A percentile compares a stretch with the other conserved stretches of the same genome.
These are phyloP conservation scores for Drosophila demipolita DNA, from an alignment of 2,888 invertebrate genomes.

Conservation along the genomic window DNA sequence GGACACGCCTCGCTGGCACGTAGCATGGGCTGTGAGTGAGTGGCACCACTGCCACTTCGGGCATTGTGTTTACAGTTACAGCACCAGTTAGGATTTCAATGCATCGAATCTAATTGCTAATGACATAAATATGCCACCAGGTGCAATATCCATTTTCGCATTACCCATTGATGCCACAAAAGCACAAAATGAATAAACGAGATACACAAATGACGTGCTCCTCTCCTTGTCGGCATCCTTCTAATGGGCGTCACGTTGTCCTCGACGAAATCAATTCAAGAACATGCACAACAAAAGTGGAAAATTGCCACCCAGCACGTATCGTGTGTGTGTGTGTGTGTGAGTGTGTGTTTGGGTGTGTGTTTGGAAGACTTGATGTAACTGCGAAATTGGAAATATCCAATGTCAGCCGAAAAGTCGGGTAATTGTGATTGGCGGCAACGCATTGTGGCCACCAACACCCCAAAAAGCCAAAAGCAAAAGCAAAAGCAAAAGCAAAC, in stretches of 20 bases:
- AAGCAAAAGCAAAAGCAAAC: conserved; percentile 50
- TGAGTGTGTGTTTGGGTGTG: neutral
- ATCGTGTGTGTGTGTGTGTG: neutral
- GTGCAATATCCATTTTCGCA: conserved; percentile 66
- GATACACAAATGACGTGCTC: conserved; percentile 1
- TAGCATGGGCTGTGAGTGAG: neutral
- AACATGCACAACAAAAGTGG: conserved; percentile 44
- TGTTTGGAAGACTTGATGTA: conserved; percentile 14
- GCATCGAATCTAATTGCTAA: conserved; percentile 58
- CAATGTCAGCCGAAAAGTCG: conserved; percentile 31
- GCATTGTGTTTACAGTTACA: conserved; percentile 1
- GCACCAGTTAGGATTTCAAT: conserved; percentile 1
- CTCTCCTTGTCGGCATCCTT: conserved; percentile 1
- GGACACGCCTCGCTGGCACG: conserved; percentile 15
- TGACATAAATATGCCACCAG: conserved; percentile 63
- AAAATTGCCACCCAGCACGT: conserved; percentile 52
- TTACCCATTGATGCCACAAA: conserved; percentile 67
- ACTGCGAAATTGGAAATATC: conserved; percentile 52
- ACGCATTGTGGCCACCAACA: conserved; percentile 31
- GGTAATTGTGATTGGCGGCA: conserved; percentile 76
- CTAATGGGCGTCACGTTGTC: conserved; percentile 64
- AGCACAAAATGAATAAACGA: conserved; percentile 42
- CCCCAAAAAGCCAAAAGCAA: neutral
- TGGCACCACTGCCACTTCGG: conserved; percentile 33
- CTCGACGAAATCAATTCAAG: conserved; percentile 69